Evolutionary conservation across 2,888 invertebrate species (phyloP), one percentile per base, ranked within the genome.

Genomic region (Spilosoma lubricipeda): DNA sequence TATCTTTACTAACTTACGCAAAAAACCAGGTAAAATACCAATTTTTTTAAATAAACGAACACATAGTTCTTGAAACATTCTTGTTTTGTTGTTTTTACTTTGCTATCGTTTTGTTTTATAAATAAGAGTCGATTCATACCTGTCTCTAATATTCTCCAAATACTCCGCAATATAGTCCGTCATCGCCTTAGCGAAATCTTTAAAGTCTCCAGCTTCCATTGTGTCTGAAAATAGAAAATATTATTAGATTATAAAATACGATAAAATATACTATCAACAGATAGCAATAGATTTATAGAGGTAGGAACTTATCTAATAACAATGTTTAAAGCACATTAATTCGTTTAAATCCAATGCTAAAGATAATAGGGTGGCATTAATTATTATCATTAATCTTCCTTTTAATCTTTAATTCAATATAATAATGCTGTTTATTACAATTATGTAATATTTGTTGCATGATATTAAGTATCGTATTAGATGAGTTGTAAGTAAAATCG

Each of bases 121-220:
- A 45, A 11, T 39, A 11, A 2, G 39, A 11, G 39, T 39, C 39
- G 5, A 72, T 8, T 42, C 67, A 93, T 93, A 98, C 98, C 98
- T 98, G 92, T 99, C 99, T 90, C 99, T 96, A 86, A 99, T 98
- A 87, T 98, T 99, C 92, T 99, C 98, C 93, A 99, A 96, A 93
- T 99, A 99, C 88, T 98, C 97, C 15, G 98, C 98, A 77, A 99
- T 98, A 92, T 98, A 99, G 89, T 99, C 99, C 63, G 98, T 97
- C 98, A 99, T 99, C 89, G 98, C 98, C 92, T 98, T 98, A 78
- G 99, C 98, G 90, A 98, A 98, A 86, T 98, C 97, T 91, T 97
- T 98, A 91, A 98, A 98, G 86, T 97, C 97, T 83, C 97, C 96
- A 65, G 98, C 97, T 91, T 98, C 98, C 98, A 98, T 98, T 82